Evolutionary conservation across 2,888 invertebrate species (phyloP).

Genomic region (Thereva unica): DNA sequence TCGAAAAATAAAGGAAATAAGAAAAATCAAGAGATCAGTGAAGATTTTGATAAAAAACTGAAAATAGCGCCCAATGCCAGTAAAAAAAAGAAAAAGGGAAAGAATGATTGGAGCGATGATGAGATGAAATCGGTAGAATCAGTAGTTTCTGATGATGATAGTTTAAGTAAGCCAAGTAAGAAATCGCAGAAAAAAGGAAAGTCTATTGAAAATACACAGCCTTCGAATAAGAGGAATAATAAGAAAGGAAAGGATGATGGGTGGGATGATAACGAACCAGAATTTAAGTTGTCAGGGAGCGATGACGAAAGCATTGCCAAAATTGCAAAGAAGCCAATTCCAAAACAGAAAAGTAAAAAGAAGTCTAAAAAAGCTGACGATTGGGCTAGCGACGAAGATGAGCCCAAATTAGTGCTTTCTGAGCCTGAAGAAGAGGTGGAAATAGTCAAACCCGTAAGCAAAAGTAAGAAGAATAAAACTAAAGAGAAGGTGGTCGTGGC

Average conservation of each 20-base stretch:
- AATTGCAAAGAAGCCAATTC: conserved; percentile 29
- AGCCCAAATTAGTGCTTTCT: too few species aligned
- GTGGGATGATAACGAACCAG: conserved; percentile 60
- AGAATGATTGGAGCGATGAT: conserved; percentile 59
- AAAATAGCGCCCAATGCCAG: conserved; percentile 48
- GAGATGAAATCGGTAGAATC: conserved; percentile 53
- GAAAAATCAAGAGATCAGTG: conserved; percentile 63
- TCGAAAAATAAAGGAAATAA: conserved; percentile 66
- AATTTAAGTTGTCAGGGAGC: conserved; percentile 29
- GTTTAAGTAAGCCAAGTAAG: conserved; percentile 48
- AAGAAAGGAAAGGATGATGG: conserved; percentile 56
- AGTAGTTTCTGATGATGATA: conserved; percentile 58
- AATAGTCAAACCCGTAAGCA: not conserved
- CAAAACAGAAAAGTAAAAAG: conserved; percentile 18
- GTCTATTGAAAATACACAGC: conserved; percentile 7
- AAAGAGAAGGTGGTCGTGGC: conserved; percentile 51
- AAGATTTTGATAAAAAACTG: conserved; percentile 60
- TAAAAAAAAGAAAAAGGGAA: conserved; percentile 53
- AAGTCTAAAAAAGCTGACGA: conserved; percentile 15
- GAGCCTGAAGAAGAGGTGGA: not conserved
- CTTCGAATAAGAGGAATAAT: conserved; percentile 31
- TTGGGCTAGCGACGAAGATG: too few species aligned
- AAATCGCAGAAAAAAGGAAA: conserved; percentile 40
- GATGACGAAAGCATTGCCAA: conserved; percentile 35
- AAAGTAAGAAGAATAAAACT: conserved; percentile 28